Evolutionary conservation across 2,113 vertebrate genomes (phyloP).

Genomic region (Microtus richardsoni): DNA sequence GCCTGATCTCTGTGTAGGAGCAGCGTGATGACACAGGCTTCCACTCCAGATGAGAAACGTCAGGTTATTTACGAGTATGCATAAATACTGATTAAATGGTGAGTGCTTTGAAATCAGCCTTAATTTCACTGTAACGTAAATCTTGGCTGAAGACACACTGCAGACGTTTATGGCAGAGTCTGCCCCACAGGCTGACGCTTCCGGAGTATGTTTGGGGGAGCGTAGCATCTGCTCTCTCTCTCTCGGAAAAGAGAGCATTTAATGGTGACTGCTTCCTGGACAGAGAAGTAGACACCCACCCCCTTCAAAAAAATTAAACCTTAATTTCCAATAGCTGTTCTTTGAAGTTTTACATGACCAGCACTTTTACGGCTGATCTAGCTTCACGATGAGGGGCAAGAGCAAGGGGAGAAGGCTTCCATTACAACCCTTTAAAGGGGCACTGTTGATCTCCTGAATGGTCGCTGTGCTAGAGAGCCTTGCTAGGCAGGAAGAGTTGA

Average conservation of each 20-base stretch:
- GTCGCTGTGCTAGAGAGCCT: not conserved
- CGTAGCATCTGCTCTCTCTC: slow-evolving; percentile 68
- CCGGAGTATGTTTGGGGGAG: slow-evolving; percentile 26
- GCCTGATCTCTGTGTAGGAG: not conserved
- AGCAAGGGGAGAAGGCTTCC: not conserved
- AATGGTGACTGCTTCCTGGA: slow-evolving; percentile 66
- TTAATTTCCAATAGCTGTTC: slow-evolving; percentile 62
- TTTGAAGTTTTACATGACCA: slow-evolving; percentile 64
- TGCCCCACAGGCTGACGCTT: not conserved
- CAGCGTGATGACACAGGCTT: not conserved
- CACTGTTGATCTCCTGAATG: not conserved
- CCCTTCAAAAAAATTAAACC: not conserved
- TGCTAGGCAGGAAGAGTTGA: not conserved
- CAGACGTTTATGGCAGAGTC: slow-evolving; percentile 58
- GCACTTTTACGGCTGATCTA: slow-evolving; percentile 39
- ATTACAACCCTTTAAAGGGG: not conserved
- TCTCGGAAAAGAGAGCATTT: slow-evolving; percentile 67
- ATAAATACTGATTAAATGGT: slow-evolving; percentile 73
- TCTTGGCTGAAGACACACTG: slow-evolving; percentile 70
- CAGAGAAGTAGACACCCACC: slow-evolving; percentile 31
- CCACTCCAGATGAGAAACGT: slow-evolving; percentile 14
- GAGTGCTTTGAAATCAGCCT: slow-evolving; percentile 67
- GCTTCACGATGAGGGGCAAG: slow-evolving; percentile 57
- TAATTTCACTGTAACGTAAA: slow-evolving; percentile 63
- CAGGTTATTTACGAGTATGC: slow-evolving; percentile 54